Evolutionary conservation across 1,140 invertebrate species (phyloP).

Genomic region (Venturia canescens): DNA sequence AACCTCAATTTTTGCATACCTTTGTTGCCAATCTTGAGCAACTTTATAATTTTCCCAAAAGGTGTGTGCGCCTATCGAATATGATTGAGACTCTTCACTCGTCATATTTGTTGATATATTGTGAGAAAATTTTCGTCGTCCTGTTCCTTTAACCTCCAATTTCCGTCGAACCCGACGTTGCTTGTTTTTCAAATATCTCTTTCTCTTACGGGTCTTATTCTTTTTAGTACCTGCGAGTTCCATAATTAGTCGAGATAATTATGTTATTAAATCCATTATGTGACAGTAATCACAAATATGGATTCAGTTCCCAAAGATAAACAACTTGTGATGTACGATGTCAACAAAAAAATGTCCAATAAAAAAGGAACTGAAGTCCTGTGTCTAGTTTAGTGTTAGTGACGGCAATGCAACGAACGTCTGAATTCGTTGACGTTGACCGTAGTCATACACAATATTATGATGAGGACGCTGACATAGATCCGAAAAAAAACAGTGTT

Average conservation of each 20-base stretch:
- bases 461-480: too few relatives aligned
- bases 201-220: constrained; percentile 57
- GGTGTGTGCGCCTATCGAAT: constrained; percentile 65
- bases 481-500: too few relatives aligned
- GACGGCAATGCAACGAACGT: too few relatives aligned
- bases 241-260: constrained; percentile 56
- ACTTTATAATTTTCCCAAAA: constrained; percentile 74
- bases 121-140: constrained; percentile 45
- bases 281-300: background rate
- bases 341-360: too few relatives aligned
- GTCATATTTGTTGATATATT: constrained; percentile 33
- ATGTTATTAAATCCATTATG: background rate
- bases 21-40: constrained; percentile 72
- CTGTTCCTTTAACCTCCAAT: constrained; percentile 65
- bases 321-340: too few relatives aligned
- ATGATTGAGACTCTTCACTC: constrained; percentile 33
- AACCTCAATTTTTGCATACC: constrained; percentile 51
- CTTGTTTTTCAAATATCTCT: constrained; percentile 56
- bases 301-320: background rate
- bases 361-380: too few relatives aligned
- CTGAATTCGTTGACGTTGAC: too few relatives aligned
- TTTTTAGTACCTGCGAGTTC: constrained; percentile 62
- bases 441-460: too few relatives aligned
- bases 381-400: too few relatives aligned
- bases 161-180: constrained; percentile 53